Base-by-base conservation (phyloP, 2,888 invertebrate genomes). In the Rhamnusium bicolor region DNA sequence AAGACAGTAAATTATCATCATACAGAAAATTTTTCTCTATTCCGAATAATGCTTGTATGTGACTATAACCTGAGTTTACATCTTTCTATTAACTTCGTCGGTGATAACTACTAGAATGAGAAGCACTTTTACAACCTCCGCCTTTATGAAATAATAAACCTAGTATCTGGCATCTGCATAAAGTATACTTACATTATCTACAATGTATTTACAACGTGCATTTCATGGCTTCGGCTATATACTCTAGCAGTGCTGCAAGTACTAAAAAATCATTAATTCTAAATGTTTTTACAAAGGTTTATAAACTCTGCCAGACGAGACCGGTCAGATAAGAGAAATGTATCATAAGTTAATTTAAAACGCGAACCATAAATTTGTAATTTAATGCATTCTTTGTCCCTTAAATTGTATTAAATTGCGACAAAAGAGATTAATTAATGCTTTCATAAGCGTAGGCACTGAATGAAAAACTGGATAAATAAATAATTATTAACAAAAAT, bases 81-180 rank as follows among this genome's bases (percentile, higher is more conserved):
- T 40, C 60, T 21, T 69, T 69, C 53, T 54, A 65, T 53, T 66
- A 58, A 60, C 58, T 51, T 71, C 40, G 60, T 12, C 60, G 49
- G 66, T 66, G 60, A 66, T 67, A 66, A 61, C 65, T 70, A 40
- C 40, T 4, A 51, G 61, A 62, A 68, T 70, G 61, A 67, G 72
- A 71, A 75, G 68, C 60, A 65, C 67, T 74, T 74, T 75, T 75
- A 73, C 69, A 60, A 54, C 62, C 72, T 21, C 66, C 54, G 68
- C 67, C 71, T 77, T 77, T 77, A 77, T 77, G 77, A 73, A 77
- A 77, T 75, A 77, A 75, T 77, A 77, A 77, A 77, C 73, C 46
- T 49, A 67, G 47, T 69, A 58, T 72, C 75, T 69, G 67, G 62
- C 71, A 73, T 73, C 71, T 74, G 72, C 74, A 73, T 75, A 75